A percentile compares a stretch with the other conserved stretches of the same genome.
These are phyloP conservation scores for Hoplostethus atlanticus DNA, from an alignment of 2,797 vertebrate species.

Conservation along the genomic window DNA sequence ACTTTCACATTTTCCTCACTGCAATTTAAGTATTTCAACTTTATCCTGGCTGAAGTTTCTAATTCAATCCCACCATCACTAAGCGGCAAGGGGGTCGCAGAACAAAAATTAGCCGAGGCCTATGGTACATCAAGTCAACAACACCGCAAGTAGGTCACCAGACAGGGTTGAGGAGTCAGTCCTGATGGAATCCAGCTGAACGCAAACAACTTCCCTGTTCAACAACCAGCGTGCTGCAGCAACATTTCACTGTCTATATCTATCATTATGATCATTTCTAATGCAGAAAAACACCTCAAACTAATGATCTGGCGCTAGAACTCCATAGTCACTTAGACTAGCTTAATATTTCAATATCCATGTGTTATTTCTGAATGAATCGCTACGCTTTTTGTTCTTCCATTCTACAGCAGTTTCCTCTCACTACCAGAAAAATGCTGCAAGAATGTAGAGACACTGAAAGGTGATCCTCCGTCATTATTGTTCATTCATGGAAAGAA, in stretches of 20 bases:
- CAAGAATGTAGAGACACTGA: no score
- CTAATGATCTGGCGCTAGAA: neutral
- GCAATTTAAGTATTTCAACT: neutral
- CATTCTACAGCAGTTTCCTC: no score
- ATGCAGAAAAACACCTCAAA: slow-evolving; percentile 1
- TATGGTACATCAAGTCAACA: slow-evolving; percentile 44
- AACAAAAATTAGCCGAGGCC: slow-evolving; percentile 41
- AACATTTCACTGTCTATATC: slow-evolving; percentile 33
- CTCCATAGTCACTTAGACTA: neutral
- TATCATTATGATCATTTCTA: slow-evolving; percentile 28
- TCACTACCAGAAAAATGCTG: no score
- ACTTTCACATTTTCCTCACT: slow-evolving; percentile 42
- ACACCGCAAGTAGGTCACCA: slow-evolving; percentile 70
- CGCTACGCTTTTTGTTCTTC: neutral
- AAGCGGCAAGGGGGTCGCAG: neutral
- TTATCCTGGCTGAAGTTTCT: neutral
- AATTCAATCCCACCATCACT: neutral
- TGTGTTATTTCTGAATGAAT: neutral
- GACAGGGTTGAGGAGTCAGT: slow-evolving; percentile 44
- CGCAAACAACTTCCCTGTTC: slow-evolving; percentile 60
- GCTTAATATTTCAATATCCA: neutral
- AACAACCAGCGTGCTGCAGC: slow-evolving; percentile 38
- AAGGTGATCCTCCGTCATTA: no score
- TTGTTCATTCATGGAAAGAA: no score
- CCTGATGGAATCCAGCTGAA: slow-evolving; percentile 67